Evolutionary conservation across 2,888 invertebrate genomes (phyloP).

Genomic region (Aphidoletes aphidimyza): DNA sequence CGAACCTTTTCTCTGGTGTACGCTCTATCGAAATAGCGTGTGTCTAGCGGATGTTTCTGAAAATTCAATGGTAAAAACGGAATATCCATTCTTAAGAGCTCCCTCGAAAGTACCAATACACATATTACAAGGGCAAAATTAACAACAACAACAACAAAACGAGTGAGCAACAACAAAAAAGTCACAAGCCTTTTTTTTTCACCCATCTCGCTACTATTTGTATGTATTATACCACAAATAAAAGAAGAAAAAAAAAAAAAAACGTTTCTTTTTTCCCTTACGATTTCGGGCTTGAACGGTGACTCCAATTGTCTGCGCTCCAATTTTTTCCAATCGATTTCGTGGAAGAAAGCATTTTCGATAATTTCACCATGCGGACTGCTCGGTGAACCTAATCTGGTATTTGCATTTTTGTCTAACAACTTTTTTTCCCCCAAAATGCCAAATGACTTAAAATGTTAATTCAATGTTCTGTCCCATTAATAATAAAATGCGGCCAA

Average conservation of each 20-base stretch:
- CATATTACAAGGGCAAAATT: too few relatives aligned
- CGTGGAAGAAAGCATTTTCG: constrained; percentile 90
- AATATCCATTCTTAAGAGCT: neutral
- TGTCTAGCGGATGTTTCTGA: constrained; percentile 93
- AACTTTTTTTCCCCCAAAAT: constrained; percentile 71
- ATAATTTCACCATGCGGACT: constrained; percentile 90
- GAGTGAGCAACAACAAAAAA: neutral
- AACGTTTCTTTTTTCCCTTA: too few relatives aligned
- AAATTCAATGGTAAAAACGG: constrained; percentile 60
- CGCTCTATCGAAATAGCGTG: constrained; percentile 96
- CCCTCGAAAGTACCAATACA: constrained; percentile 56
- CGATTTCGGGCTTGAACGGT: constrained; percentile 95
- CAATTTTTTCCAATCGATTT: constrained; percentile 88
- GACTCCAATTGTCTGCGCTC: constrained; percentile 89
- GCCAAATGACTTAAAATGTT: constrained; percentile 5
- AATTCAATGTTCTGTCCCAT: constrained; percentile 53
- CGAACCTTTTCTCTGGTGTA: constrained; percentile 94
- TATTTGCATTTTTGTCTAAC: constrained; percentile 90
- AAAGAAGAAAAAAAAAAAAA: neutral
- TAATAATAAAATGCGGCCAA: neutral
- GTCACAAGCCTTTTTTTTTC: too few relatives aligned
- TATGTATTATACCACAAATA: neutral
- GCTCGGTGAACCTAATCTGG: constrained; percentile 87
- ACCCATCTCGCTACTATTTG: too few relatives aligned
- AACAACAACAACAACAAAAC: too few relatives aligned